Evolutionary conservation across 2,888 invertebrate species (phyloP).

Genomic region (Scotopteryx bipunctaria): DNA sequence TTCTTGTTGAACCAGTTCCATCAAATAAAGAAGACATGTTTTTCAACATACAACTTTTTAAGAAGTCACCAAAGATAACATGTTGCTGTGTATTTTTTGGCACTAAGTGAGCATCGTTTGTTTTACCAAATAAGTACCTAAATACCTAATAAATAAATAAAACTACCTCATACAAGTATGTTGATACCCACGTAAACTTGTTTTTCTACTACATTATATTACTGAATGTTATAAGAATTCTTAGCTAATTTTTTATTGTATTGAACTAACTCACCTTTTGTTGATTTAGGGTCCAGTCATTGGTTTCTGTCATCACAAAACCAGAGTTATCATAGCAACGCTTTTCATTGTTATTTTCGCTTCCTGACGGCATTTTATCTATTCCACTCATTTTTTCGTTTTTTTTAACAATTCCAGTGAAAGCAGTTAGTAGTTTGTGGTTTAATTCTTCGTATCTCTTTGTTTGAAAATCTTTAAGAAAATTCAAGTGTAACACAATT

Average conservation of each 20-base stretch:
- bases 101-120: too few relatives aligned
- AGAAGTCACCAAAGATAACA: too few relatives aligned
- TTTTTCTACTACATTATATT: background rate
- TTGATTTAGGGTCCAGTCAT: constrained; percentile 52
- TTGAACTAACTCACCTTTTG: constrained; percentile 28
- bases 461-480: background rate
- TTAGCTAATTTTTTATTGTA: background rate
- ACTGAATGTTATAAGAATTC: background rate
- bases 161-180: too few relatives aligned
- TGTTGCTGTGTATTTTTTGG: too few relatives aligned
- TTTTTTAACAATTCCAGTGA: background rate
- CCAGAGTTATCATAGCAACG: constrained; percentile 67
- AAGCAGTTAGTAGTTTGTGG: too few relatives aligned
- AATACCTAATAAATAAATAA: too few relatives aligned
- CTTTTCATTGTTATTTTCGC: constrained; percentile 50
- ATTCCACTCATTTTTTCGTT: background rate
- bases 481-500: background rate
- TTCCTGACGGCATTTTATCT: constrained; percentile 39
- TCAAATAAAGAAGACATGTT: background rate
- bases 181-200: too few relatives aligned
- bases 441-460: too few relatives aligned
- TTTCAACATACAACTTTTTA: too few relatives aligned
- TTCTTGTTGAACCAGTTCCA: background rate
- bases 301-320: constrained; percentile 68
- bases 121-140: too few relatives aligned